Evolutionary conservation across 2,888 invertebrate genomes (phyloP).

Genomic region (Chloroclystis v-ata): DNA sequence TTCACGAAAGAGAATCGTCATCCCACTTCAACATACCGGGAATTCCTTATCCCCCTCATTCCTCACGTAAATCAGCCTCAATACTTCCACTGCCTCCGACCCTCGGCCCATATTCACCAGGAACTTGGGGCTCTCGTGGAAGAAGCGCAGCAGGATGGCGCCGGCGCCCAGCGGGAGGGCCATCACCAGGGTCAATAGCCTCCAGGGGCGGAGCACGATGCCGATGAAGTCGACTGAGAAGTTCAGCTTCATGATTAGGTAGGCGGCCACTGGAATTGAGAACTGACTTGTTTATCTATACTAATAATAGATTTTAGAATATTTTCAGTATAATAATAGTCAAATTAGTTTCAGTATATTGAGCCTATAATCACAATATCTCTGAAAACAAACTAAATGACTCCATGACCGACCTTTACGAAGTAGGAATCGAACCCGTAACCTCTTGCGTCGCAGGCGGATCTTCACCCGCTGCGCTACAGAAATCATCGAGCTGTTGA

Average conservation of each 20-base stretch:
- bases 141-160: conserved; percentile 75
- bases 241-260: conserved; percentile 57
- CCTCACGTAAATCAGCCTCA: conserved; percentile 76
- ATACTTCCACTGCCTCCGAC: conserved; percentile 79
- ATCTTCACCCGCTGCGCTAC: no score
- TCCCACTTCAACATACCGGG: conserved; percentile 42
- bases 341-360: no score
- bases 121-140: conserved; percentile 87
- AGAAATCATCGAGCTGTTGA: no score
- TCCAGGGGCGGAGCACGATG: conserved; percentile 59
- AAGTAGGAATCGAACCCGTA: no score
- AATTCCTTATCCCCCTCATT: conserved; percentile 68
- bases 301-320: no score
- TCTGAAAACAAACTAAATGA: no score
- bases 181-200: conserved; percentile 65
- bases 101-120: conserved; percentile 81
- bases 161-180: conserved; percentile 81
- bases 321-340: no score
- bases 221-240: conserved; percentile 52
- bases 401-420: no score
- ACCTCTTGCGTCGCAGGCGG: no score
- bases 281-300: no score
- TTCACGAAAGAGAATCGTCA: no score
- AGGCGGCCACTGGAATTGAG: conserved; percentile 57
- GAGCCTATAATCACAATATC: no score